Evolutionary conservation across 2,113 vertebrate species (phyloP).

Genomic region (Ictalurus furcatus): DNA sequence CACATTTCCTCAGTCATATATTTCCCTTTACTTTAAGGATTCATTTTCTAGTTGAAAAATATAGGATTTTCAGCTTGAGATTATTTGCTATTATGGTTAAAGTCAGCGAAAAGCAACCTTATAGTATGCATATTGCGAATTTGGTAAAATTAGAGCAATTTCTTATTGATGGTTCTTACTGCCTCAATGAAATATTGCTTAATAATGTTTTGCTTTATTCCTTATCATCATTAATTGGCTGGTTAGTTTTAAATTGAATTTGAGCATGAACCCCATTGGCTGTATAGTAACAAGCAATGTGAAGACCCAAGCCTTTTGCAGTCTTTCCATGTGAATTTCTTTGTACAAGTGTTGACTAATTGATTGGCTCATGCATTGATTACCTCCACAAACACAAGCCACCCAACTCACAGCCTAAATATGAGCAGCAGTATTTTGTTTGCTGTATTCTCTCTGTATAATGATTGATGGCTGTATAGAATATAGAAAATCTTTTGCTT

Average conservation of each 20-base stretch:
- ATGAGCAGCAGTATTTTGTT: background rate
- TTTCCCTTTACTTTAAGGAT: background rate
- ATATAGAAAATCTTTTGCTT: conserved; percentile 33
- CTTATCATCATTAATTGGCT: background rate
- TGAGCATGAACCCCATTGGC: background rate
- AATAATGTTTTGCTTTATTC: background rate
- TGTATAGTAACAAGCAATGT: background rate
- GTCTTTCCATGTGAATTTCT: background rate
- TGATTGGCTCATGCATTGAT: background rate
- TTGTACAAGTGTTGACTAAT: background rate
- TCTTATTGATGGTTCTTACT: background rate
- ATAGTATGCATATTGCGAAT: background rate
- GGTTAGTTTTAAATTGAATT: background rate
- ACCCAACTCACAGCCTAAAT: background rate
- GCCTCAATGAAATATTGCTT: background rate
- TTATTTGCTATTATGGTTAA: background rate
- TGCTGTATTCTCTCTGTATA: background rate
- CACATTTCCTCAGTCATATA: background rate
- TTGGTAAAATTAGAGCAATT: background rate
- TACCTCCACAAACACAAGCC: background rate
- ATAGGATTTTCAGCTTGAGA: background rate
- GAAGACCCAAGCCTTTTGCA: background rate
- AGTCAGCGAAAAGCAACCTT: background rate
- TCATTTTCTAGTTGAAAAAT: background rate
- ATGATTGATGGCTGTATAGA: background rate